phyloP scores from a whole-genome alignment of 2,113 vertebrate genomes.

The Rhineura floridana region DNA sequence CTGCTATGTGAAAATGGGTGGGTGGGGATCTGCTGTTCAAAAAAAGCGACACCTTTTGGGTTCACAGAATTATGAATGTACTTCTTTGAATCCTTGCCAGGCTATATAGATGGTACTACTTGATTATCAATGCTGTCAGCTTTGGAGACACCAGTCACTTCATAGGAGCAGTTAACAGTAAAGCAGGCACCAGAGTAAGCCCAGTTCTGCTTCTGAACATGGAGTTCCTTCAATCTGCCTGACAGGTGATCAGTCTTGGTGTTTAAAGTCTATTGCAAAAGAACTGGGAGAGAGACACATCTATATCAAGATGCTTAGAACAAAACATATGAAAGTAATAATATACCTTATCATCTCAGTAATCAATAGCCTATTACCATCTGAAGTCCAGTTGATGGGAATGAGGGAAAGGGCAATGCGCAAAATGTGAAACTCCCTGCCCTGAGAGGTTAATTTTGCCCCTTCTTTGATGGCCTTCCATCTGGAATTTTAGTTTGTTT shows the following conservation, averaged over 20 bases:
- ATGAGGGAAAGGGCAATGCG: too few species aligned
- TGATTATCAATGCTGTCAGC: background rate
- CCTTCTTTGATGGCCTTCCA: background rate
- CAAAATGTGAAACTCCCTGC: too few species aligned
- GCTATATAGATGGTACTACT: background rate
- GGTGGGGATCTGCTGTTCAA: background rate
- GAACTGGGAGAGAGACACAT: background rate
- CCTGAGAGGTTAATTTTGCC: too few species aligned
- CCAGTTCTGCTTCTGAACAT: background rate
- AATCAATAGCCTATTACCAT: too few species aligned
- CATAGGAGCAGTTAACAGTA: background rate
- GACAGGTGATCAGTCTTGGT: background rate
- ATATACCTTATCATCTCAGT: too few species aligned
- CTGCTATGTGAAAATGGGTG: background rate
- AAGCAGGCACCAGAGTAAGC: background rate
- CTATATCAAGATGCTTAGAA: background rate
- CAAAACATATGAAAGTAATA: background rate
- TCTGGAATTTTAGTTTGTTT: background rate
- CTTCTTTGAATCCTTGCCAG: background rate
- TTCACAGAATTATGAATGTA: background rate
- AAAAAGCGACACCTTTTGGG: background rate
- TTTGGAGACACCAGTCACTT: background rate
- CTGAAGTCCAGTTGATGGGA: too few species aligned
- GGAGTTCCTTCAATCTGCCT: background rate
- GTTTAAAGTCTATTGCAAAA: background rate